A percentile compares a stretch with the other conserved stretches of the same genome.
phyloP scores from a whole-genome alignment of 2,113 vertebrate species.

The Lucifuga dentata region DNA sequence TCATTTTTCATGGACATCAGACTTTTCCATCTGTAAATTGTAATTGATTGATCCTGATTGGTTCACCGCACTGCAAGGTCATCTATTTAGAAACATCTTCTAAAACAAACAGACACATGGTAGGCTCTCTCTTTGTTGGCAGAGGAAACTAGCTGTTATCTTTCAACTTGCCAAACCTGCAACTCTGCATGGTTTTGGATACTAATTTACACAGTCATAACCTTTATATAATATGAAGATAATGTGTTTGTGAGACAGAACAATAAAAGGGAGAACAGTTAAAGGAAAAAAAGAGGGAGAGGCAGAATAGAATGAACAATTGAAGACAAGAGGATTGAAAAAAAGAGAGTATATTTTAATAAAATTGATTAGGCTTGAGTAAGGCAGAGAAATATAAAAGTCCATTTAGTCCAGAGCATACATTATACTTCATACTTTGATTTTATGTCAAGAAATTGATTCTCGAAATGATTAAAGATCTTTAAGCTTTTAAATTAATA shows the following conservation, averaged over 20 bases:
- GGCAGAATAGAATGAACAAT: background rate
- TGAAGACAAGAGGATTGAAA: background rate
- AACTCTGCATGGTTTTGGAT: slow-evolving; percentile 8
- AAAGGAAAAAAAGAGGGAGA: background rate
- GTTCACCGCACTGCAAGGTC: too few species aligned
- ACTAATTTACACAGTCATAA: slow-evolving; percentile 7
- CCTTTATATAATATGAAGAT: slow-evolving; percentile 7
- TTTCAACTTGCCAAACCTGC: slow-evolving; percentile 33
- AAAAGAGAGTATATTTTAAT: background rate
- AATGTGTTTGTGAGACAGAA: background rate
- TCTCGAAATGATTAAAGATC: too few species aligned
- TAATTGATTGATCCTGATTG: too few species aligned
- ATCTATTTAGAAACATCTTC: too few species aligned
- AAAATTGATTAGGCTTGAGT: background rate
- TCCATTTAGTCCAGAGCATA: background rate
- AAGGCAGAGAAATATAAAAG: slow-evolving; percentile 1
- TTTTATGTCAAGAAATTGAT: background rate
- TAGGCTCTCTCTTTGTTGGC: too few species aligned
- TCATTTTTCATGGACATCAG: slow-evolving; percentile 12
- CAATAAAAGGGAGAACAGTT: background rate
- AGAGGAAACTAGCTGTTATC: slow-evolving; percentile 10
- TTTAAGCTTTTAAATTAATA: background rate
- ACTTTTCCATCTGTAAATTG: too few species aligned
- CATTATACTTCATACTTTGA: background rate
- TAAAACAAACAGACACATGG: too few species aligned